Evolutionary conservation across 2,888 invertebrate genomes (phyloP).

Genomic region (Holacanthella duospinosa): DNA sequence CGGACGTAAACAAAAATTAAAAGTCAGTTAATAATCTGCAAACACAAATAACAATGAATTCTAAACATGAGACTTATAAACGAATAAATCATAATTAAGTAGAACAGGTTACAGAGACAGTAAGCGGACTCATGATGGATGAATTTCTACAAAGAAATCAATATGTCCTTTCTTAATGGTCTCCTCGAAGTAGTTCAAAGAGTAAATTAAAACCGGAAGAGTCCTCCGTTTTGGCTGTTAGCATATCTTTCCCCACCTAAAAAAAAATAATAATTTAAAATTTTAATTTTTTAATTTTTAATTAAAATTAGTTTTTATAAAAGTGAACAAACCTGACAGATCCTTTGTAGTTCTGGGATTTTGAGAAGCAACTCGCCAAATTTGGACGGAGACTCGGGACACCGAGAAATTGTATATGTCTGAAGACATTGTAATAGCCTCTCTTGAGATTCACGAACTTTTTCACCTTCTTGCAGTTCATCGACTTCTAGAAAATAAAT

Average conservation of each 20-base stretch:
- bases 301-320: not conserved
- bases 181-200: constrained; percentile 88
- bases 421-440: constrained; percentile 84
- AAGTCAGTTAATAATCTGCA: too few relatives aligned
- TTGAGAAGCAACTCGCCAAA: constrained; percentile 85
- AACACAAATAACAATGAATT: too few relatives aligned
- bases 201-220: constrained; percentile 82
- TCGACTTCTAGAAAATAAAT: constrained; percentile 60
- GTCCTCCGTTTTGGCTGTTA: constrained; percentile 73
- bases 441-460: constrained; percentile 86
- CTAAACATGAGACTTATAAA: too few relatives aligned
- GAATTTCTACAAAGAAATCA: too few relatives aligned
- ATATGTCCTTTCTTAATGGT: constrained; percentile 63
- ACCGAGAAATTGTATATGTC: constrained; percentile 80
- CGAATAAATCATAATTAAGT: too few relatives aligned
- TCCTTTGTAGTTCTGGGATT: constrained; percentile 87
- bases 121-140: too few relatives aligned
- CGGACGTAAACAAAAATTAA: too few relatives aligned
- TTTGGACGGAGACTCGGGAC: constrained; percentile 85
- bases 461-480: constrained; percentile 83
- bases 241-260: constrained; percentile 84
- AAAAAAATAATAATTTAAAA: constrained; percentile 38
- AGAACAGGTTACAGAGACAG: too few relatives aligned
- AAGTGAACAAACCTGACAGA: constrained; percentile 65
- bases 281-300: not conserved